Evolutionary conservation across 2,888 invertebrate species (phyloP), one percentile per base, ranked within the genome.

Genomic region (Hemistola chrysoprasaria): DNA sequence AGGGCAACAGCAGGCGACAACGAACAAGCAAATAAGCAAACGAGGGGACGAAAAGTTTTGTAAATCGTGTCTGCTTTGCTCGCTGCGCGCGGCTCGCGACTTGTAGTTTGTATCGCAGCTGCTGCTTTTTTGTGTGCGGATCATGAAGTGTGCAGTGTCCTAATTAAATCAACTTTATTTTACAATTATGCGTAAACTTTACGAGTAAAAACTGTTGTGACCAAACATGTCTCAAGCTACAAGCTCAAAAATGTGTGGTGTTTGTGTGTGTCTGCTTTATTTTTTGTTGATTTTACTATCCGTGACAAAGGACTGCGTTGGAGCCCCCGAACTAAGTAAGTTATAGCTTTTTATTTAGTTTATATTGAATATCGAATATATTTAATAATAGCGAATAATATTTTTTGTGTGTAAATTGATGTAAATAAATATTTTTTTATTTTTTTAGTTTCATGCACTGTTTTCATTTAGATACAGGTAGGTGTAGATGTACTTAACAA

Each of bases 241-340:
- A 46, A 52, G 71, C 76, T 71, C 59, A 62, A 84, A 70, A 77
- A 84, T 85, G 85, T 76, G 72, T 65, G 59, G 66, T 73, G 67
- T 65, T 62, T 69, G 67, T 78, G 78, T 71, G 65, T 65, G 62
- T 70, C 34, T 78, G 74, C 62, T 69, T 73, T 60, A 70, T 77
- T 74, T 80, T 75, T 74, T 76, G 63, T 64, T 80, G 62, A 64
- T 82, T 76, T 65, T 82, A 65, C 65, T 79, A 65, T 67, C 70
- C 50, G 65, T 77, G 70, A 82, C 82, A 81, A 81, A 82, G 81
- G 74, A 76, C 62, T 65, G 63, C 49, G 75, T 69, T 42, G 69
- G 65, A 64, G 78, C 84, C 50, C 74, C 71, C 59, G 63, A 73
- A 63, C 55, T 76, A 55, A 76, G 86, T 86, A 76, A 85, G 86